Conservation (phyloP, 92 coral and sea anemone species). For the Muricea muricata region DNA sequence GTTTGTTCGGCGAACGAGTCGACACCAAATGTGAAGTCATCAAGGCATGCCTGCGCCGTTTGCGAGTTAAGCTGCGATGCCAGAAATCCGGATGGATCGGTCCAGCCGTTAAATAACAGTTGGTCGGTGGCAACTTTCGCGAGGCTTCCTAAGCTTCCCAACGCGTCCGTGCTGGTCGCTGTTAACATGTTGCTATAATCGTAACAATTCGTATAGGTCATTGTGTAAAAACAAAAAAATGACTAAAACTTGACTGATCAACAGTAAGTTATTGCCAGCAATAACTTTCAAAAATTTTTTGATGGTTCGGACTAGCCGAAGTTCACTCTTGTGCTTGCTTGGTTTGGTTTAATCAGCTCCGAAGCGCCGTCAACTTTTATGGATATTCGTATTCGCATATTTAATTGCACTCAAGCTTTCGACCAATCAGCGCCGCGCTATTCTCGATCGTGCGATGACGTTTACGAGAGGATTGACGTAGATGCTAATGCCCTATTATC, state of each 20-base stretch:
- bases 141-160: slow-evolving; percentile 84
- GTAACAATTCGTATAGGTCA: slow-evolving; percentile 33
- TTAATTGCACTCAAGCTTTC: background rate
- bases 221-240: slow-evolving; percentile 27
- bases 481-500: slow-evolving; percentile 26
- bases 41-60: slow-evolving; percentile 85
- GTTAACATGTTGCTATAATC: slow-evolving; percentile 45
- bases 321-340: slow-evolving; percentile 26
- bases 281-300: slow-evolving; percentile 67
- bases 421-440: slow-evolving; percentile 34
- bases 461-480: slow-evolving; percentile 37
- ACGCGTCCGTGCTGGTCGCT: slow-evolving; percentile 93
- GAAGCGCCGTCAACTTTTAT: background rate
- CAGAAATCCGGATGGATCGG: slow-evolving; percentile 89
- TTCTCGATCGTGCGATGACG: slow-evolving; percentile 40
- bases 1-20: slow-evolving; percentile 91
- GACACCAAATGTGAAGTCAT: slow-evolving; percentile 94
- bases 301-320: slow-evolving; percentile 45
- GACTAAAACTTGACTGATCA: slow-evolving; percentile 91
- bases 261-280: slow-evolving; percentile 99
- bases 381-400: background rate
- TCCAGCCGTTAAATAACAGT: slow-evolving; percentile 89
- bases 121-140: slow-evolving; percentile 99
- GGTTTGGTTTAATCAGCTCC: slow-evolving; percentile 19
- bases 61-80: slow-evolving; percentile 96